Base-by-base conservation (phyloP, 92 coral and sea anemone genomes). In the Palythoa heliodiscus region DNA sequence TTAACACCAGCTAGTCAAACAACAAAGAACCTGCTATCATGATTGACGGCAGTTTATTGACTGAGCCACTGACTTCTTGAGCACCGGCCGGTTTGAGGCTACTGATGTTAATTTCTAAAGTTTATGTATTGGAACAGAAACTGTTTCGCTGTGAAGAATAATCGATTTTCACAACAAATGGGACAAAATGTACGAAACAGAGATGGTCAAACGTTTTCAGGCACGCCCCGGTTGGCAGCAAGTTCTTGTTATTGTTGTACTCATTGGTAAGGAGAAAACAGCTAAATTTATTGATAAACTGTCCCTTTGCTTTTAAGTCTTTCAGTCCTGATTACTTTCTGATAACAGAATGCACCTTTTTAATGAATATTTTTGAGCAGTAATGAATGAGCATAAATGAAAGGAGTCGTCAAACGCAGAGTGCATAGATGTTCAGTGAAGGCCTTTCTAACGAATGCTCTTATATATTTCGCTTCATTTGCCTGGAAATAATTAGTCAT, bases 211-310 rank as follows among this genome's bases (percentile, higher is more conserved):
- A 63, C 93, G 98, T 24, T 81, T 94, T 69, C 90, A 92, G 64
- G 66, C 84, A 0, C 80, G 93, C 13, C 98, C 95, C 1, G 78
- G 79, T 10, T 94, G 98, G 98, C 98, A 94, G 63, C 92, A 93
- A 74, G 48, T 78, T 15, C 67, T 86, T 50, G 93, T 91, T 29
- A 64, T 94, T 12, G 50, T 88, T 37, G 73, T 91, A 11, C 91
- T 89, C 3, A 47, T 92, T 55, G 98, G 98, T 93, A 77, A 72
- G 78, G 12, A 68, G 23, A 47, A 68, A 17, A 16, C 11, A 12
- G 25, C 3, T 68, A 11, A 1, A 37, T 29, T 43, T 43, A 43
- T 43, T 3, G 5, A 43, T 43, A 43, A 43, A 43, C 50, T 43
- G 6, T 43, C 50, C 50, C 9, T 43, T 43, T 43, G 50, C 50